Conservation (phyloP, 2,888 invertebrate genomes). For the Eristalis intricaria region DNA sequence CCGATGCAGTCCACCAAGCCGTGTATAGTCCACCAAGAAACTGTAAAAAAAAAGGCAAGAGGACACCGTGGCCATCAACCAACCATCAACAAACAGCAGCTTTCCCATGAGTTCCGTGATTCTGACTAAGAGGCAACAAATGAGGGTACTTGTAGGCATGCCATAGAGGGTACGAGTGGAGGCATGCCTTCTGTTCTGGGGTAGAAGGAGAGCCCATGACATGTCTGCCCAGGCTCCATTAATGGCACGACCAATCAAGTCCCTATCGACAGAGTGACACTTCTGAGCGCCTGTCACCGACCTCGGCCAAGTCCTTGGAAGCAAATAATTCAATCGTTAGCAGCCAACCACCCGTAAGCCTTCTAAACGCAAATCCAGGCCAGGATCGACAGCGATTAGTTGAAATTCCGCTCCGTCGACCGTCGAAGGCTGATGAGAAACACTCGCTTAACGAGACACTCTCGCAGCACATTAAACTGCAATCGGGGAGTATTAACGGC, state of each 20-base stretch:
- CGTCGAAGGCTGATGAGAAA: not conserved
- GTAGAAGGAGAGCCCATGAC: too few relatives aligned
- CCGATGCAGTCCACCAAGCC: too few relatives aligned
- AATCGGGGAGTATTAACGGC: slow-evolving; percentile 30
- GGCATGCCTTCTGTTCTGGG: too few relatives aligned
- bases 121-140: too few relatives aligned
- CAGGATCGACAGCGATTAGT: not conserved
- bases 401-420: not conserved
- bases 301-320: not conserved
- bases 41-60: too few relatives aligned
- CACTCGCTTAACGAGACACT: not conserved
- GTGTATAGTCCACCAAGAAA: too few relatives aligned
- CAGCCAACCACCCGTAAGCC: not conserved
- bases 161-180: too few relatives aligned
- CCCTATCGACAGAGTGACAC: not conserved
- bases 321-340: not conserved
- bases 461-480: slow-evolving; percentile 14
- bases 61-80: too few relatives aligned
- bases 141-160: too few relatives aligned
- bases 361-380: not conserved
- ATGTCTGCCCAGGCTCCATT: not conserved
- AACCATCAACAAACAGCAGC: too few relatives aligned
- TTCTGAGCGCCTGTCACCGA: not conserved
- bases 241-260: not conserved
- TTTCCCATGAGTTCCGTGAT: too few relatives aligned